Conservation (phyloP, 2,797 vertebrate genomes). For the Vireo griseus region DNA sequence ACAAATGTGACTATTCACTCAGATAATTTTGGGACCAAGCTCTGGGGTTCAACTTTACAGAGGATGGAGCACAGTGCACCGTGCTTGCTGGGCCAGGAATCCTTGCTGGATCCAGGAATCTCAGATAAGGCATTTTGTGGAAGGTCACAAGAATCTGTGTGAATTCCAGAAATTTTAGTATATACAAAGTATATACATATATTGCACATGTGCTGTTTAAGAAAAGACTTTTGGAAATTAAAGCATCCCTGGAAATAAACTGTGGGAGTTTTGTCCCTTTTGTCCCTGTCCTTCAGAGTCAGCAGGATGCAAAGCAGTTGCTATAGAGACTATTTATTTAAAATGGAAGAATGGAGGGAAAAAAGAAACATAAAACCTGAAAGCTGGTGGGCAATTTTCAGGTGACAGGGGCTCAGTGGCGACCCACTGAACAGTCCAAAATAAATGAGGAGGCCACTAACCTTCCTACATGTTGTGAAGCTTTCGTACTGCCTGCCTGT, state of each 20-base stretch:
- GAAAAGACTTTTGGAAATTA: neutral
- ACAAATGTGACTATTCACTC: neutral
- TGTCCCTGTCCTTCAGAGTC: neutral
- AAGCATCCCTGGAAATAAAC: neutral
- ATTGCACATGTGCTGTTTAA: neutral
- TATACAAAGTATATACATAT: fast-evolving
- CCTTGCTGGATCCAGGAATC: neutral
- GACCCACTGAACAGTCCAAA: neutral
- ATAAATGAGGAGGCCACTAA: neutral
- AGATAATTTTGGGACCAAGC: neutral
- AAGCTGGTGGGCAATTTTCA: neutral
- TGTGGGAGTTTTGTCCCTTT: fast-evolving
- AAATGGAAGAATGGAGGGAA: neutral
- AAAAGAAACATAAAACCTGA: neutral
- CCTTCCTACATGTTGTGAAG: neutral
- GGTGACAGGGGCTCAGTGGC: neutral
- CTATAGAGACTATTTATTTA: neutral
- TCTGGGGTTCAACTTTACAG: neutral
- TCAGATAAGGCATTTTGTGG: neutral
- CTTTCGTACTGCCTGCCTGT: neutral
- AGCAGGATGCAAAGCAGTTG: neutral
- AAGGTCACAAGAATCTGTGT: neutral
- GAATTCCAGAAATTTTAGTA: neutral
- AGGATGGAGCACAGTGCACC: neutral
- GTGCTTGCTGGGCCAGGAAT: neutral